A percentile compares a stretch with the other conserved stretches of the same genome.
phyloP scores from a whole-genome alignment of 2,113 vertebrate genomes.

The Bambusicola thoracicus region DNA sequence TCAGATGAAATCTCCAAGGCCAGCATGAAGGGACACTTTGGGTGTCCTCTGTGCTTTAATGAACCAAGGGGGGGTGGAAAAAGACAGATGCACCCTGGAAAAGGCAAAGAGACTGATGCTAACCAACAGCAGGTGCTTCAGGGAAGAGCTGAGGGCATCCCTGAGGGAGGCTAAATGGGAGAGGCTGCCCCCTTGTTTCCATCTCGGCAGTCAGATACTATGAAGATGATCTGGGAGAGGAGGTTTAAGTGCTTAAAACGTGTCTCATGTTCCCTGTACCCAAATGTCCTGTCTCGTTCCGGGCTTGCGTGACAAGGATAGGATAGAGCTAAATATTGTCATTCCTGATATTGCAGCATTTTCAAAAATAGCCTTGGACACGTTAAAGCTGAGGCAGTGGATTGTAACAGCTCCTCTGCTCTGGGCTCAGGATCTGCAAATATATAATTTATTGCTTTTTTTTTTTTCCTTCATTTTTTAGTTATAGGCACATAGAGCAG shows the following conservation, averaged over 20 bases:
- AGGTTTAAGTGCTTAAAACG: not conserved
- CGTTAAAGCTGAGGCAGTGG: not conserved
- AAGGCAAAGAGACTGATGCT: not conserved
- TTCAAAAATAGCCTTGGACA: not conserved
- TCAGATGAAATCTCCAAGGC: not conserved
- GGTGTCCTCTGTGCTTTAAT: not conserved
- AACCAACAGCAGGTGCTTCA: not conserved
- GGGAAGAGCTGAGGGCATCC: not conserved
- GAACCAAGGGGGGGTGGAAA: not conserved
- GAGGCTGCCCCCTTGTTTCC: not conserved
- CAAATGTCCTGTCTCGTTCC: not conserved
- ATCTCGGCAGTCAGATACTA: not conserved
- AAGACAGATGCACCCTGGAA: not conserved
- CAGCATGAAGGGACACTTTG: not conserved
- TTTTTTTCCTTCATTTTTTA: not conserved
- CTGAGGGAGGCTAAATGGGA: not conserved
- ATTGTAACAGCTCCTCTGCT: not conserved
- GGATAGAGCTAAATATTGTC: not conserved
- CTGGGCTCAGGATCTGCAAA: not conserved
- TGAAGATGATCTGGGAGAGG: not conserved
- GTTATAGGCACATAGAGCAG: rapidly evolving
- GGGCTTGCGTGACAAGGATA: not conserved
- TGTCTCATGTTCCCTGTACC: not conserved
- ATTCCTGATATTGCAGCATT: rapidly evolving
- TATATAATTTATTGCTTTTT: not conserved